Conservation (phyloP, 37 sponge, comb jelly and placozoan species). For the Amphimedon queenslandica region DNA sequence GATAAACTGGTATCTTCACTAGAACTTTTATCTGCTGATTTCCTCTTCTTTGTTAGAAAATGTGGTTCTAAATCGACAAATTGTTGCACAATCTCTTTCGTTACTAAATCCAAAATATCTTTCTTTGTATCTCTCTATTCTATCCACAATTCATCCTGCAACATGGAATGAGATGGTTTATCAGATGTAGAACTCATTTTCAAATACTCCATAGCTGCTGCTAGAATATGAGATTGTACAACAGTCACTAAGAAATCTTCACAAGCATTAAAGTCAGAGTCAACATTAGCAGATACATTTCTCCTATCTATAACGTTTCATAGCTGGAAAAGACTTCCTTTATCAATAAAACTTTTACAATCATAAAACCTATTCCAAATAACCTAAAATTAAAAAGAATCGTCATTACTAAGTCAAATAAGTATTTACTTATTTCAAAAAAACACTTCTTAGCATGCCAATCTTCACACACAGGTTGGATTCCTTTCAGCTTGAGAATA, state of each 20-base stretch:
- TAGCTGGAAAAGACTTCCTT: slow-evolving; percentile 35
- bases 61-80: too few species aligned
- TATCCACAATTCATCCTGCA: too few species aligned
- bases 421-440: not conserved
- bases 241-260: slow-evolving; percentile 25
- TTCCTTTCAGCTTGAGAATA: not conserved
- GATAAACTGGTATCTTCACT: too few species aligned
- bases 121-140: too few species aligned
- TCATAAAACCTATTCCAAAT: slow-evolving; percentile 46
- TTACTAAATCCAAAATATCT: too few species aligned
- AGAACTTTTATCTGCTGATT: too few species aligned
- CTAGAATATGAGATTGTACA: slow-evolving; percentile 16
- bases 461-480: slow-evolving; percentile 14
- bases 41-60: too few species aligned
- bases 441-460: slow-evolving; percentile 18
- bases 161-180: too few species aligned
- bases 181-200: slow-evolving; percentile 4
- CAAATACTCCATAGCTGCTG: slow-evolving; percentile 19
- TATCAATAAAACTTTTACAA: slow-evolving; percentile 4
- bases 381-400: slow-evolving; percentile 11
- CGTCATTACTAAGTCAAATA: not conserved
- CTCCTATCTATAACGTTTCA: slow-evolving; percentile 36
- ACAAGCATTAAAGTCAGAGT: slow-evolving; percentile 17
- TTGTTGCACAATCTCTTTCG: too few species aligned
- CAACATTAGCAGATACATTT: slow-evolving; percentile 17